Conservation (phyloP, 2,113 vertebrate genomes). For the Otis tarda region DNA sequence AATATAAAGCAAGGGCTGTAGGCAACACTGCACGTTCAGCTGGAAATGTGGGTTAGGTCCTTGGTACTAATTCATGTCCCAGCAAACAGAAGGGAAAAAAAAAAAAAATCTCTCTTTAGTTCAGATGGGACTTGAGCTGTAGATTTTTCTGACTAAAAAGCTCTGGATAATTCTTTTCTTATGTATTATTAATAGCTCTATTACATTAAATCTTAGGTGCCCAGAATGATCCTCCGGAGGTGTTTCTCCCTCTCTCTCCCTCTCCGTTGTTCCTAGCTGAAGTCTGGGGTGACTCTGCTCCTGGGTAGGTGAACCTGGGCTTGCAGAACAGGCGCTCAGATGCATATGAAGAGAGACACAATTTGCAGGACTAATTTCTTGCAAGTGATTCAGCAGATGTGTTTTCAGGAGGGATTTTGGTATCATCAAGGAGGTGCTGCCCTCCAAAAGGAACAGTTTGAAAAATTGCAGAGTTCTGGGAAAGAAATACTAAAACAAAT, state of each 20-base stretch:
- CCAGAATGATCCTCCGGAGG: conserved; percentile 24
- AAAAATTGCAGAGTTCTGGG: not conserved
- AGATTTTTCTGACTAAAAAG: conserved; percentile 59
- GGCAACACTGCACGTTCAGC: conserved; percentile 14
- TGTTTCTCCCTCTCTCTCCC: not conserved
- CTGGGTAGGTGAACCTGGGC: conserved; percentile 17
- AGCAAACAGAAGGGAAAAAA: not conserved
- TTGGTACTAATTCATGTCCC: conserved; percentile 56
- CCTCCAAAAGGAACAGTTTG: conserved; percentile 15
- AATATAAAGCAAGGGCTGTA: not conserved
- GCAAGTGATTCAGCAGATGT: conserved; percentile 23
- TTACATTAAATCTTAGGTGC: conserved; percentile 66
- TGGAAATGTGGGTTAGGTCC: conserved; percentile 64
- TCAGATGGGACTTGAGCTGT: conserved; percentile 46
- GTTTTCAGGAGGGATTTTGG: conserved; percentile 36
- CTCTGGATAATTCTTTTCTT: conserved; percentile 63
- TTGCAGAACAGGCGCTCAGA: not conserved
- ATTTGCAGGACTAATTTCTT: conserved; percentile 32
- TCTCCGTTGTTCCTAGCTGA: not conserved
- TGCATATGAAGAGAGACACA: not conserved
- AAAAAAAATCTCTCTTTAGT: not conserved
- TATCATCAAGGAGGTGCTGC: conserved; percentile 27
- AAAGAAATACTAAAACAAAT: conserved; percentile 15
- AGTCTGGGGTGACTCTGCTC: not conserved
- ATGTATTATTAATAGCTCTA: conserved; percentile 67